phyloP scores from a whole-genome alignment of 2,797 vertebrate genomes.

The Scleropages formosus region DNA sequence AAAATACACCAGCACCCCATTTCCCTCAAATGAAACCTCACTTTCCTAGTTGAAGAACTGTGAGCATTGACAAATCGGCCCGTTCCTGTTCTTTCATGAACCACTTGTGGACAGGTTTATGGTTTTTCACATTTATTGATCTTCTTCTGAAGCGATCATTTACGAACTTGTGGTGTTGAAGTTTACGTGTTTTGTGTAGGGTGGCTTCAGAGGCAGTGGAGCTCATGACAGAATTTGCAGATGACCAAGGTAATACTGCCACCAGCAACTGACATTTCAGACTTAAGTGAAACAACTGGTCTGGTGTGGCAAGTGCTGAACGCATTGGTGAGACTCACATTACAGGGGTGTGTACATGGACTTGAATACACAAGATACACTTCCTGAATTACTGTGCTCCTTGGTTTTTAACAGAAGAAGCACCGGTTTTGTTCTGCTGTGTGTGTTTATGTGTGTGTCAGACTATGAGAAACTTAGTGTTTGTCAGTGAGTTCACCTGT shows the following conservation, averaged over 20 bases:
- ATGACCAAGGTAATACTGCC: too few relatives aligned
- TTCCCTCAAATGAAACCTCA: constrained; percentile 42
- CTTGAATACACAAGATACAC: too few relatives aligned
- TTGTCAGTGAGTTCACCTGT: not conserved
- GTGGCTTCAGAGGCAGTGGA: constrained; percentile 29
- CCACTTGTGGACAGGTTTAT: constrained; percentile 35
- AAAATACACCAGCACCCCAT: constrained; percentile 31
- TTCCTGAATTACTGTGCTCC: too few relatives aligned
- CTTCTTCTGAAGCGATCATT: constrained; percentile 30
- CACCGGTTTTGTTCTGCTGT: too few relatives aligned
- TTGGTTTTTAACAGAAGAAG: too few relatives aligned
- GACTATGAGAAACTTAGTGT: not conserved
- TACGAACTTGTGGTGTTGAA: constrained; percentile 15
- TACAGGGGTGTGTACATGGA: too few relatives aligned
- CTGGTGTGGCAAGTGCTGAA: too few relatives aligned
- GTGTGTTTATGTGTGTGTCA: too few relatives aligned
- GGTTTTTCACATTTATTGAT: constrained; percentile 39
- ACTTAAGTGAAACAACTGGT: too few relatives aligned
- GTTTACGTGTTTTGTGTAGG: constrained; percentile 1
- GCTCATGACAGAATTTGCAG: not conserved
- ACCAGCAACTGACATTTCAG: too few relatives aligned
- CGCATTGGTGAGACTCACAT: too few relatives aligned
- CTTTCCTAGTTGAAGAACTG: not conserved
- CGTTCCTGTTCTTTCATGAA: constrained; percentile 35
- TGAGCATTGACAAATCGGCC: constrained; percentile 38